Conservation (phyloP, 2,113 vertebrate species). For the Daphoenositta chrysoptera region DNA sequence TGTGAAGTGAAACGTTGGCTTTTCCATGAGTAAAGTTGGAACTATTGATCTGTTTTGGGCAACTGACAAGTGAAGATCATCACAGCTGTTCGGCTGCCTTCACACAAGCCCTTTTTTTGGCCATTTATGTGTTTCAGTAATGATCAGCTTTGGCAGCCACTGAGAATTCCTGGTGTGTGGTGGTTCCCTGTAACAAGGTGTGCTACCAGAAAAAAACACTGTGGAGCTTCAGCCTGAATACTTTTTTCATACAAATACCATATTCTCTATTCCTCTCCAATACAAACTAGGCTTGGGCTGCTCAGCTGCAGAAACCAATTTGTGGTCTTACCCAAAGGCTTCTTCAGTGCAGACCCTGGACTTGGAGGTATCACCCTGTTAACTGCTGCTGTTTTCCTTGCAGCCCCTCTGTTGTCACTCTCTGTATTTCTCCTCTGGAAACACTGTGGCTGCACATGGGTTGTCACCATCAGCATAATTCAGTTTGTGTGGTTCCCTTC, state of each 20-base stretch:
- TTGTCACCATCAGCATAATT: neutral
- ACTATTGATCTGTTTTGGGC: neutral
- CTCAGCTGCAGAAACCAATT: neutral
- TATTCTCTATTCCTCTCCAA: neutral
- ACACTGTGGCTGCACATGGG: neutral
- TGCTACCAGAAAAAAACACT: neutral
- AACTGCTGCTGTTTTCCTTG: neutral
- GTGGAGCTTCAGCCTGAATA: neutral
- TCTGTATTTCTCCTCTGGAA: neutral
- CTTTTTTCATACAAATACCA: neutral
- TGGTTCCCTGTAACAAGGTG: neutral
- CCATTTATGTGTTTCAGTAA: neutral
- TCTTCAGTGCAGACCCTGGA: neutral
- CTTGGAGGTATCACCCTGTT: neutral
- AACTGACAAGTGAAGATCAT: neutral
- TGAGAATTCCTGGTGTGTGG: neutral
- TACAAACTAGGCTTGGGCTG: neutral
- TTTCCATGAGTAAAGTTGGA: neutral
- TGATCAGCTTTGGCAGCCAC: neutral
- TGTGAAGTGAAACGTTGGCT: neutral
- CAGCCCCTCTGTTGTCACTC: neutral
- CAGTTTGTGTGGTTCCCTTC: neutral
- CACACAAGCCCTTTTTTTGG: accelerated
- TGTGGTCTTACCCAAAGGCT: neutral
- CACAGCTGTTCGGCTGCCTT: neutral